Base-by-base conservation (phyloP, 2,113 vertebrate species). In the Drymodes brunneopygia region DNA sequence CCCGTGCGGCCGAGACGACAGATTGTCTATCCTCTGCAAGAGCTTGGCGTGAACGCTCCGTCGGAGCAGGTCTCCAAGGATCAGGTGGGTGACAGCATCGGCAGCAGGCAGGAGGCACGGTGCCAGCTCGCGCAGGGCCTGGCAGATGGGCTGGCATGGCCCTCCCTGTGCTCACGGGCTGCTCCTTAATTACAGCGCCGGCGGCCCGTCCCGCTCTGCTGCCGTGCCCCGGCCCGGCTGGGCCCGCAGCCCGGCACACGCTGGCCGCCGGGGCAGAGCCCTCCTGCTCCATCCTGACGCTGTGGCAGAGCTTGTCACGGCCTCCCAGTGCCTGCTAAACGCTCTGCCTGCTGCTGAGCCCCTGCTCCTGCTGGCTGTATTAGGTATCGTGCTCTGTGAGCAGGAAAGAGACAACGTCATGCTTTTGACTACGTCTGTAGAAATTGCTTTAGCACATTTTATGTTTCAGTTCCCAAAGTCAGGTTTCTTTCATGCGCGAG, bases 21-120 rank as follows among this genome's bases (percentile, higher is more conserved):
- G 98, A 99, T 99, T 98, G 97, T 98, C 98, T 99, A 98, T 98
- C 99, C 99, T 58, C 98, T 99, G 98, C 97, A 98, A 98, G 98
- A 99, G 98, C 99, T 99, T 96, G 99, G 98, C 97, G 94, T 94
- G 97, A 99, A 99, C 51, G 98, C 98, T 91, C 99, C 99, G 19
- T 98, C 99, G 92, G 98, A 97, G 92, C 98, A 86, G 88, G 97
- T 99, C 98, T 99, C 98, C 71, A 94, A 98, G 97, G 97, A 99
- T 86, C 98, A 98, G 98, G 98, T 98, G 98, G 98, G 98, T 99
- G 98, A 88, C 96, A 88, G 97, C 97, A 96, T 96, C 77, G 94
- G 97, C 97, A 98, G 97, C 97, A 97, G 97, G 97, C 97, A 91
- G 95, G 97, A 95, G 98, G 97, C 97, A 40, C 33, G 2, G 88